Conservation (phyloP, 1,140 invertebrate species). For the Mamestra configurata region DNA sequence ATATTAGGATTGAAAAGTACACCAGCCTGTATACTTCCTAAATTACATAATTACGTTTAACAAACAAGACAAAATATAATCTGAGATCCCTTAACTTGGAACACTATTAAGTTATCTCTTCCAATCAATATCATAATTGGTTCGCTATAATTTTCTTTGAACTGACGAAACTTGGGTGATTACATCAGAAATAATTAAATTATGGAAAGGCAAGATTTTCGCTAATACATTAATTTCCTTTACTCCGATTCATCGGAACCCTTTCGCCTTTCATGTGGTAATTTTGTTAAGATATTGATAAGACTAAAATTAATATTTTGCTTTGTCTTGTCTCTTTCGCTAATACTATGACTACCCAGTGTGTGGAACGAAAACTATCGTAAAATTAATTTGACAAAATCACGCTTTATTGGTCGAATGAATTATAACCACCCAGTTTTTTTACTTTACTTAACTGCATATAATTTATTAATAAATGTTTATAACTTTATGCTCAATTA, state of each 20-base stretch:
- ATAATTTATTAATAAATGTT: no score
- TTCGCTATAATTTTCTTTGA: slow-evolving; percentile 60
- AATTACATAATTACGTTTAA: neutral
- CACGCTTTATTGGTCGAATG: no score
- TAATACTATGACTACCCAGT: no score
- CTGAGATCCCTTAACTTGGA: neutral
- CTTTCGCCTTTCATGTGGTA: slow-evolving; percentile 15
- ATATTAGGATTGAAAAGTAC: no score
- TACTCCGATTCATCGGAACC: neutral
- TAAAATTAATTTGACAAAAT: no score
- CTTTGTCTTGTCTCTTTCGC: no score
- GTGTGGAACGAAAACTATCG: no score
- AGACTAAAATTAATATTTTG: no score
- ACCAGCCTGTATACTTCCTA: neutral
- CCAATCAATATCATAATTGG: slow-evolving; percentile 59
- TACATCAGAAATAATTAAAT: slow-evolving; percentile 54
- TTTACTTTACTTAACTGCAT: no score
- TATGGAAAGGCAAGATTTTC: slow-evolving; percentile 48
- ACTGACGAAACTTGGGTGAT: slow-evolving; percentile 55
- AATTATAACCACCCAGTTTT: no score
- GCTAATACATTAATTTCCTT: slow-evolving; percentile 51
- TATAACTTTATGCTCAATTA: no score
- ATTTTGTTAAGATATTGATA: slow-evolving; percentile 14
- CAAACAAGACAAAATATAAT: slow-evolving; percentile 34
- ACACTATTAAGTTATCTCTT: slow-evolving; percentile 38